Base-by-base conservation (phyloP, 2,888 invertebrate genomes). In the Campaea margaritaria region DNA sequence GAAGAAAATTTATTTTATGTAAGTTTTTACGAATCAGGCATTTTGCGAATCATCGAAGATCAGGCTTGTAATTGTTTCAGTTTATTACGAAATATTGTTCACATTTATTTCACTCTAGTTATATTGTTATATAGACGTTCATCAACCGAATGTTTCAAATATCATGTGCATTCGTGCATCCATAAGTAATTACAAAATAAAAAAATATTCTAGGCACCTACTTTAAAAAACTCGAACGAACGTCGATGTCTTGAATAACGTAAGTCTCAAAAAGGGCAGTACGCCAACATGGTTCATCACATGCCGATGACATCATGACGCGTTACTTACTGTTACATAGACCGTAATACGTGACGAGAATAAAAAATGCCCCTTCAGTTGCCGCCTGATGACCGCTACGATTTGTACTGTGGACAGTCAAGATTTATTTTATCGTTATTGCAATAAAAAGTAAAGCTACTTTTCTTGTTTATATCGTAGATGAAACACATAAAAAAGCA, bases 221-320 rank as follows among this genome's bases (percentile, higher is more conserved):
- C 39, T 39, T 46, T 31, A 52, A 41, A 46, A 52, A 39, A 14
- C 43, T 41, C 15, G 39, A 38, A 44, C 38, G 41, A 49, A 9
- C 58, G 64, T 47, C 60, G 21, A 45, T 47, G 64, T 76, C 74
- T 84, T 82, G 80, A 74, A 81, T 81, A 82, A 83, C 72, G 65
- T 67, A 72, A 68, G 62, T 70, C 72, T 72, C 68, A 78, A 78
- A 62, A 83, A 80, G 82, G 84, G 82, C 82, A 82, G 55, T 47
- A 34, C 55, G 42, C 45, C 51, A 42, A 50, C 77, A 80, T 76
- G 77, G 77, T 74, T 82, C 84, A 83, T 80, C 83, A 81, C 83
- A 87, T 85, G 83, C 85, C 86, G 84, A 86, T 90, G 89, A 90
- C 89, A 89, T 89, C 89, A 89, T 81, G 83, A 79, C 84, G 77